phyloP scores from a whole-genome alignment of 2,797 vertebrate genomes.

The Platyrinchus mystaceus region DNA sequence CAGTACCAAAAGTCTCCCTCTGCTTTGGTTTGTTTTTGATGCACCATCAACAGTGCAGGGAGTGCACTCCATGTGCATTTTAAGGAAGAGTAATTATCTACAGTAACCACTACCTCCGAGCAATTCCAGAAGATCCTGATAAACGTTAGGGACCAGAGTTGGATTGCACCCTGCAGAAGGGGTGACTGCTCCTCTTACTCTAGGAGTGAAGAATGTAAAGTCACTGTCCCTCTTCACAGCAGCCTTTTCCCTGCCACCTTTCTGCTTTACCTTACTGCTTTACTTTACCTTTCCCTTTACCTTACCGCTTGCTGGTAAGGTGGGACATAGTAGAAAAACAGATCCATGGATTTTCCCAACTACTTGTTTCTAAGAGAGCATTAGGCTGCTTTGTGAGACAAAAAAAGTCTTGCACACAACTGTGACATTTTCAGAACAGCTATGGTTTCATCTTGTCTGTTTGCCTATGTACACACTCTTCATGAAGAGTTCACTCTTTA shows the following conservation, averaged over 20 bases:
- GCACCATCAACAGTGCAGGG: neutral
- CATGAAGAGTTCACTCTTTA: slow-evolving; percentile 28
- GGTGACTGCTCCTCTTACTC: neutral
- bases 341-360: neutral
- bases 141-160: neutral
- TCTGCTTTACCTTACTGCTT: too few relatives aligned
- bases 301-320: neutral
- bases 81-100: neutral
- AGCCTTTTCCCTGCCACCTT: neutral
- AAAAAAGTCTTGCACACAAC: neutral
- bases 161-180: neutral
- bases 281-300: too few relatives aligned
- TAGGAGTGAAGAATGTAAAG: neutral
- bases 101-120: neutral
- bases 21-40: neutral
- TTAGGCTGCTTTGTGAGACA: neutral
- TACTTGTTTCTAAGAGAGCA: neutral
- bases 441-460: slow-evolving; percentile 28
- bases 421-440: neutral
- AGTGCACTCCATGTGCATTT: neutral
- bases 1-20: neutral
- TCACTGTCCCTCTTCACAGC: neutral
- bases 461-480: neutral
- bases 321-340: neutral
- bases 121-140: neutral